phyloP scores from a whole-genome alignment of 53 echinoderm and acorn worm species.

The Hippasteria phrygiana region DNA sequence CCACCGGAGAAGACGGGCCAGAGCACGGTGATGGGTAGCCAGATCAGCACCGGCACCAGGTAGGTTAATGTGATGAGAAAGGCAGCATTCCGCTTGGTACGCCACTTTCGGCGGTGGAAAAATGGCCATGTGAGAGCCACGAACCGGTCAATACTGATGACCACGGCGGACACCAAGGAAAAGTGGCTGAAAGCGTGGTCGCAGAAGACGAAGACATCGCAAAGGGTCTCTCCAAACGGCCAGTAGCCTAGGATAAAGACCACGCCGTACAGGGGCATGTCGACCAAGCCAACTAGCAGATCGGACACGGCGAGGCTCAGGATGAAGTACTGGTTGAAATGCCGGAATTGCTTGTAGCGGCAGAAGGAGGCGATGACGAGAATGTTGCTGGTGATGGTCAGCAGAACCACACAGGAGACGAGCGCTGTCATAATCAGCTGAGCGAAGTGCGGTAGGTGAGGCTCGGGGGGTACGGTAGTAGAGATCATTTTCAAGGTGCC shows the following conservation, averaged over 20 bases:
- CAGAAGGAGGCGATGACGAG: conserved; percentile 57
- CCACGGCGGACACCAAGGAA: conserved; percentile 39
- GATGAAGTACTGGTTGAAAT: conserved; percentile 70
- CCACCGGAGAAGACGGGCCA: conserved; percentile 67
- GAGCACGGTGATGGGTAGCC: conserved; percentile 68
- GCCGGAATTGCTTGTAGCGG: conserved; percentile 45
- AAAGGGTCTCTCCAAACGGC: conserved; percentile 60
- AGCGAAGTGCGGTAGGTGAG: not conserved
- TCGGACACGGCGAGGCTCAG: conserved; percentile 65
- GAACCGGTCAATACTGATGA: conserved; percentile 75
- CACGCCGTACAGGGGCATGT: conserved; percentile 72
- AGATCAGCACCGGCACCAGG: conserved; percentile 62
- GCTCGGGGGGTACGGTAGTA: not conserved
- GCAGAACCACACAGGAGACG: not conserved
- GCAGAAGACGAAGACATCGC: conserved; percentile 63
- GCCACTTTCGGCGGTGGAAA: conserved; percentile 61
- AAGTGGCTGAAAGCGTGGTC: conserved; percentile 69
- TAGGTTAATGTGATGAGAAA: conserved; percentile 68
- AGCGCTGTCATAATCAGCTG: conserved; percentile 6
- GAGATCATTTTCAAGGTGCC: too few relatives aligned
- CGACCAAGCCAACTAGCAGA: conserved; percentile 48
- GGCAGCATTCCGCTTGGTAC: conserved; percentile 60
- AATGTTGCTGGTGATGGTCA: conserved; percentile 69
- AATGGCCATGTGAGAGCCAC: conserved; percentile 67
- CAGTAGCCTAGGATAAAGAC: conserved; percentile 67